Evolutionary conservation across 2,797 vertebrate species (phyloP).

Genomic region (Neosilurus mollespiculum): DNA sequence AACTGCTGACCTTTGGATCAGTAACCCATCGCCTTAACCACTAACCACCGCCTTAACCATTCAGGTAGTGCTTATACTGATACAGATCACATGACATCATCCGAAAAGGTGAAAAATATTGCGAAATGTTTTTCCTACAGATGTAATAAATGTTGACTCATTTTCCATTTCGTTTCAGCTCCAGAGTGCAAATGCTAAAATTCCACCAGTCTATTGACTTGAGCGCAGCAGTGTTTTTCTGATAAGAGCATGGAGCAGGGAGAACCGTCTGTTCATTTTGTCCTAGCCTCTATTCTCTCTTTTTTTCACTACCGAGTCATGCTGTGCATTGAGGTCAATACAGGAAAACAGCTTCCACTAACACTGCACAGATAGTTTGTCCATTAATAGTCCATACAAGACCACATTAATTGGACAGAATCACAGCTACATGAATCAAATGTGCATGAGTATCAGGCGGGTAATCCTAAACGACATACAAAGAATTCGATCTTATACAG

Average conservation of each 20-base stretch:
- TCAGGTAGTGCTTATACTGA: constrained; percentile 13
- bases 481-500: background rate
- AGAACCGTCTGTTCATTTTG: constrained; percentile 76
- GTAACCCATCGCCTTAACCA: no score
- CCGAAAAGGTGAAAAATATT: constrained; percentile 13
- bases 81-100: constrained; percentile 26
- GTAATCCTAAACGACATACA: constrained; percentile 29
- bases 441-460: constrained; percentile 8
- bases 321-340: constrained; percentile 79
- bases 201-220: constrained; percentile 62
- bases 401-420: constrained; percentile 62
- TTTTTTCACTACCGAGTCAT: constrained; percentile 72
- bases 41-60: no score
- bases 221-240: constrained; percentile 72
- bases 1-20: no score
- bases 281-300: constrained; percentile 64
- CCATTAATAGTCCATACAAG: constrained; percentile 70
- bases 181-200: constrained; percentile 45
- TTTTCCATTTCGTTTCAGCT: constrained; percentile 37
- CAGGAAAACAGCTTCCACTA: constrained; percentile 67
- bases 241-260: constrained; percentile 76
- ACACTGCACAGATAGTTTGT: constrained; percentile 75
- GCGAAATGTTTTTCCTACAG: constrained; percentile 30
- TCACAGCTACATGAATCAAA: constrained; percentile 22
- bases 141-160: constrained; percentile 30